Conservation (phyloP, 30 jellyfish, hydroid and myxozoan species). For the Catostylus mosaicus region DNA sequence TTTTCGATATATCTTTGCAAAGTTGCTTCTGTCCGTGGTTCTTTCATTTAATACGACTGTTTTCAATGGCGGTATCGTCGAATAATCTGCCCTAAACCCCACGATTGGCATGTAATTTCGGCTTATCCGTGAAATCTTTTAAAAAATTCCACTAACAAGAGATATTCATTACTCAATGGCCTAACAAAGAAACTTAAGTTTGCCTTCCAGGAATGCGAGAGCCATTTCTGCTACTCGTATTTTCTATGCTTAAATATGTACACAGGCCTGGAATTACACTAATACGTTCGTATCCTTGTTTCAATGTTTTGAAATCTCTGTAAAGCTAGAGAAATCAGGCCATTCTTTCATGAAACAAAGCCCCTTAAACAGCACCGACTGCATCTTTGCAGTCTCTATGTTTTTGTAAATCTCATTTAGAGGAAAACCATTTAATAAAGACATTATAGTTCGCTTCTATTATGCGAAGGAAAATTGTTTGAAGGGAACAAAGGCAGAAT, state of each 20-base stretch:
- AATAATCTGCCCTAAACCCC: neutral
- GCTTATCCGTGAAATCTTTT: neutral
- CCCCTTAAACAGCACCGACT: neutral
- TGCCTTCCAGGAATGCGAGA: no score
- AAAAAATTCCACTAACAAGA: neutral
- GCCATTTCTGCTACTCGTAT: no score
- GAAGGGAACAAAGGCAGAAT: no score
- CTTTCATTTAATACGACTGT: neutral
- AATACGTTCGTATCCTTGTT: no score
- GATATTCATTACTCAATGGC: neutral
- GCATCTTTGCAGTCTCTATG: neutral
- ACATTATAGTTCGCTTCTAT: no score
- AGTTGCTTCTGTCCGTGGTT: neutral
- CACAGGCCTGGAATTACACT: no score
- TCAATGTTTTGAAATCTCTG: neutral
- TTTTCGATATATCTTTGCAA: neutral
- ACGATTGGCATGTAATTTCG: neutral
- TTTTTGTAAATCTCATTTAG: neutral
- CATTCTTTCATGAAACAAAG: neutral
- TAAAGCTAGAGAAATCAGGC: neutral
- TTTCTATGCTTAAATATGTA: no score
- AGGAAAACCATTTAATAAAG: no score
- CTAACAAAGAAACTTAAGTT: no score
- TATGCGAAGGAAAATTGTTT: no score
- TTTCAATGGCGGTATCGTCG: neutral